Base-by-base conservation (phyloP, 2,888 invertebrate genomes). In the Apeira syringaria region DNA sequence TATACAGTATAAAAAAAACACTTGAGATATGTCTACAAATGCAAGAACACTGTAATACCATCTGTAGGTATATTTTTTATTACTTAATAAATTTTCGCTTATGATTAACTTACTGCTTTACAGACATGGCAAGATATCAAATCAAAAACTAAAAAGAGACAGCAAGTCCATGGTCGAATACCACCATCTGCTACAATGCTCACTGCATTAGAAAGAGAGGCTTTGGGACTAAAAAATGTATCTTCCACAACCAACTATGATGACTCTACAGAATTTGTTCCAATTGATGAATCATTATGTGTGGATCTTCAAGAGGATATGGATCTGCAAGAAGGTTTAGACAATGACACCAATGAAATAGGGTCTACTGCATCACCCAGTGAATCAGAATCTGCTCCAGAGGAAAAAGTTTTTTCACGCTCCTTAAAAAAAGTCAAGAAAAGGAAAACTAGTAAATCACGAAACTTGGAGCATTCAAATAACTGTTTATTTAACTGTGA, bases 41-140 rank as follows among this genome's bases (percentile, higher is more conserved):
- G n/a, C n/a, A n/a, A n/a, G n/a, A n/a, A n/a, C n/a, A n/a, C n/a
- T n/a, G n/a, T n/a, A n/a, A n/a, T n/a, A n/a, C n/a, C n/a, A n/a
- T n/a, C n/a, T n/a, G n/a, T n/a, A n/a, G n/a, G n/a, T n/a, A n/a
- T n/a, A n/a, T n/a, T n/a, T n/a, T n/a, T n/a, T n/a, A n/a, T n/a
- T n/a, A n/a, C n/a, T n/a, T n/a, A n/a, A n/a, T n/a, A n/a, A n/a
- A n/a, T n/a, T n/a, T n/a, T n/a, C n/a, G n/a, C n/a, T n/a, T n/a
- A n/a, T n/a, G n/a, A n/a, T n/a, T n/a, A n/a, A n/a, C n/a, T n/a
- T n/a, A n/a, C n/a, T n/a, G n/a, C n/a, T 28, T 27, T 79, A 43
- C 73, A 88, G 88, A 84, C 86, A 33, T 88, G 87, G 86, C 87
- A 87, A 61, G 88, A 88, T 57, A 63, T 87, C 17, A 70, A 74